A percentile compares a stretch with the other conserved stretches of the same genome.
These are phyloP conservation scores for Ormyrus thymus DNA, from an alignment of 2,888 invertebrate species.

Conservation along the genomic window DNA sequence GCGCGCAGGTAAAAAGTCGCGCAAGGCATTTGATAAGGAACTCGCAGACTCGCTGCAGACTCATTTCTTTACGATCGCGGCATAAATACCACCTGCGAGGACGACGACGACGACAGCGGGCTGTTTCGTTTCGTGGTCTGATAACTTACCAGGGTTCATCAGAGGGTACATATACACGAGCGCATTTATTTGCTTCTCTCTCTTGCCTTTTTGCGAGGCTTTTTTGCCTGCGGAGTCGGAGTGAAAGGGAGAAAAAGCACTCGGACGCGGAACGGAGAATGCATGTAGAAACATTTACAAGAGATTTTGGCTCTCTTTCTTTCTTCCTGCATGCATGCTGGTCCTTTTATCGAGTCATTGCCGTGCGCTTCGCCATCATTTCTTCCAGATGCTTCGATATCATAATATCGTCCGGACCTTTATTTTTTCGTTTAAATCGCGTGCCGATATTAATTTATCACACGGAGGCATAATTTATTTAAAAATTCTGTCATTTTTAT, in stretches of 20 bases:
- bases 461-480: no score
- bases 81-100: constrained; percentile 54
- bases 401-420: constrained; percentile 4
- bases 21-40: background rate
- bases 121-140: constrained; percentile 34
- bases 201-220: background rate
- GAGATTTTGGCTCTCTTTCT: constrained; percentile 23
- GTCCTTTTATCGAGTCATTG: constrained; percentile 11
- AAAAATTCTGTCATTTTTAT: no score
- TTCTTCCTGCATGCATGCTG: no score
- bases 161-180: constrained; percentile 1
- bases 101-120: constrained; percentile 1
- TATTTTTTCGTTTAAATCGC: constrained; percentile 6
- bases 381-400: background rate
- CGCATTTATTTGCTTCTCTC: constrained; percentile 4
- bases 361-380: background rate
- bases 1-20: background rate
- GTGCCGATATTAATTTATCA: no score
- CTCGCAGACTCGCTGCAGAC: background rate
- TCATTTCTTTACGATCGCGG: constrained; percentile 50
- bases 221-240: background rate
- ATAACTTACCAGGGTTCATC: constrained; percentile 46
- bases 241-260: background rate
- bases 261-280: background rate
- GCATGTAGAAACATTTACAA: constrained; percentile 9